phyloP scores from a whole-genome alignment of 2,888 invertebrate genomes.

The Agonopterix arenella region DNA sequence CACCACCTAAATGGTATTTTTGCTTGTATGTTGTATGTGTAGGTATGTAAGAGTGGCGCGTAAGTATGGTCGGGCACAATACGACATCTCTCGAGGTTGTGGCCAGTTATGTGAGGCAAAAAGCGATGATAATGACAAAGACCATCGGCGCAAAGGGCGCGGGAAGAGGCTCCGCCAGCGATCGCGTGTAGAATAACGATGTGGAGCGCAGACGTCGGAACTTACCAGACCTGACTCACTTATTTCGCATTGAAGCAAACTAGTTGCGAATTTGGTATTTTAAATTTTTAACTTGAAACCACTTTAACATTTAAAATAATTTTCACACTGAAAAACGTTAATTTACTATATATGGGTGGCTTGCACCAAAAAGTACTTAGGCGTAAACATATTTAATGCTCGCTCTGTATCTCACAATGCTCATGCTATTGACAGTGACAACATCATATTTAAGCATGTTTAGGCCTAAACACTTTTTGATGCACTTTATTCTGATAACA shows the following conservation, averaged over 20 bases:
- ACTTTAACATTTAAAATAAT: too few relatives aligned
- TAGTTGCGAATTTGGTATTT: not conserved
- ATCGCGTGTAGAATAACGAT: constrained; percentile 64
- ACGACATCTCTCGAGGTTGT: constrained; percentile 42
- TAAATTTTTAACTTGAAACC: not conserved
- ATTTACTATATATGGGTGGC: too few relatives aligned
- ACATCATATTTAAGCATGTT: too few relatives aligned
- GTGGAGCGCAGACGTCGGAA: constrained; percentile 26
- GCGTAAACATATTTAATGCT: too few relatives aligned
- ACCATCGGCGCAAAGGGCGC: constrained; percentile 65
- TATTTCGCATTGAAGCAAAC: not conserved
- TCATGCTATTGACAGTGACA: too few relatives aligned
- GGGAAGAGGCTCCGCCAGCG: constrained; percentile 45
- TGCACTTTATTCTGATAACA: too few relatives aligned
- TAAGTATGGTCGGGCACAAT: constrained; percentile 23
- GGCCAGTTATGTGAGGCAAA: constrained; percentile 67
- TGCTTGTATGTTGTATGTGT: constrained; percentile 11
- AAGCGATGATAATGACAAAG: constrained; percentile 72
- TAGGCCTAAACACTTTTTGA: too few relatives aligned
- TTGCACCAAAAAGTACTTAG: too few relatives aligned
- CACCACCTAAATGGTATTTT: constrained; percentile 2
- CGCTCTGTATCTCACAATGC: too few relatives aligned
- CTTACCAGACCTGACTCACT: constrained; percentile 12
- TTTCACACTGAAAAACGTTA: too few relatives aligned
- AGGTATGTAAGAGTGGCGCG: constrained; percentile 22